These are phyloP conservation scores for Troides oblongomaculatus DNA, from an alignment of 2,888 invertebrate genomes.

Conservation along the genomic window DNA sequence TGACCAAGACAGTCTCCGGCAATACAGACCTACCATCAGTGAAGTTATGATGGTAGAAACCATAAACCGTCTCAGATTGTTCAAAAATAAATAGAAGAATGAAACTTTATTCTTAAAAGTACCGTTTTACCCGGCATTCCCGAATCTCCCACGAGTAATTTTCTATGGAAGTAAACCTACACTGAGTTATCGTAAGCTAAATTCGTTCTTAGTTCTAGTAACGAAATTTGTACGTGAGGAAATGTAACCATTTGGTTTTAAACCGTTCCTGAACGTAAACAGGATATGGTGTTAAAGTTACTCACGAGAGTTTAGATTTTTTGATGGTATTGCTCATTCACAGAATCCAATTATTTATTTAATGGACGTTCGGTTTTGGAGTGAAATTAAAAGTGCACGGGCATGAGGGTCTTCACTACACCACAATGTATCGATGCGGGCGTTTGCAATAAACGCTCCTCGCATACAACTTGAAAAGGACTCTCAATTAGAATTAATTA, in stretches of 20 bases:
- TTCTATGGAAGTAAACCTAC: constrained; percentile 64
- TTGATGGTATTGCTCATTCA: constrained; percentile 41
- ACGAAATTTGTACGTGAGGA: constrained; percentile 50
- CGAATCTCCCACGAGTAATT: constrained; percentile 31
- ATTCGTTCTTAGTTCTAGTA: constrained; percentile 48
- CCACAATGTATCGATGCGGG: constrained; percentile 64
- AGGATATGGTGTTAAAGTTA: constrained; percentile 45
- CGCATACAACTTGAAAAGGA: constrained; percentile 62
- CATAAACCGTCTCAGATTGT: constrained; percentile 34
- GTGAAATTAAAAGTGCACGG: constrained; percentile 51
- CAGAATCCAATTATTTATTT: constrained; percentile 46
- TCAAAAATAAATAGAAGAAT: constrained; percentile 5
- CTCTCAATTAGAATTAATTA: constrained; percentile 78
- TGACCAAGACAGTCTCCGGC: no score
- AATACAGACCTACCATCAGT: no score
- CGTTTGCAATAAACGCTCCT: constrained; percentile 66
- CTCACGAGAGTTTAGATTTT: constrained; percentile 42
- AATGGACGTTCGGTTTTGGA: constrained; percentile 46
- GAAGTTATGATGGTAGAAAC: constrained; percentile 43
- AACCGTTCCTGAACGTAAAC: constrained; percentile 48
- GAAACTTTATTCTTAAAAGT: constrained; percentile 16
- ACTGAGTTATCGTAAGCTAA: constrained; percentile 50
- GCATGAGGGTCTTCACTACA: constrained; percentile 60
- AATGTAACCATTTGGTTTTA: constrained; percentile 54
- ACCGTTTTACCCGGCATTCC: constrained; percentile 1